Base-by-base conservation (phyloP, 1,140 invertebrate genomes). In the Drosophila nasuta region DNA sequence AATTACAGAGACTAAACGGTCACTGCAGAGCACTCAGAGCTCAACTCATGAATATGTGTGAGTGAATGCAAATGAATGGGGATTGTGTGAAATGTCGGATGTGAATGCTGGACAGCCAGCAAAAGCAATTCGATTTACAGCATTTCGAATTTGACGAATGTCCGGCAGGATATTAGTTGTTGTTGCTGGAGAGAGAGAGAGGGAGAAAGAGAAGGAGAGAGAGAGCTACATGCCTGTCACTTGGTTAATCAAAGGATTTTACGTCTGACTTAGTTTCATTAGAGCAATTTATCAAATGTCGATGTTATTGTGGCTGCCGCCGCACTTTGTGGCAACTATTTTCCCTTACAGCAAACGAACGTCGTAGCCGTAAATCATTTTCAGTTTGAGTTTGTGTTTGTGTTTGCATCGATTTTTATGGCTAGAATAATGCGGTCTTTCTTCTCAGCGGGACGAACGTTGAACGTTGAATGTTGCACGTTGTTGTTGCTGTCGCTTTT, bases 211-310 rank as follows among this genome's bases (percentile, higher is more conserved):
- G 20, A 20, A 20, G 20, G 3, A 3, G 20, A 20, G 20, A 20
- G 20, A 4, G 20, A 25, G 20, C 20, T 3, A 25, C 20, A 25
- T 25, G 49, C 35, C 59, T 71, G 77, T 62, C 66, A 66, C 25
- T 48, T 76, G 71, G 70, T 72, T 82, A 91, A 88, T 91, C 87
- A 91, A 82, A 79, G 71, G 78, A 85, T 91, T 91, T 91, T 64
- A 87, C 81, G 86, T 78, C 66, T 85, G 88, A 85, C 81, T 91
- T 81, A 65, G 59, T 72, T 60, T 70, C 74, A 77, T 88, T 91
- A 91, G 77, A 75, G 81, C 83, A 87, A 91, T 91, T 86, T 81
- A 81, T 79, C 70, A 78, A 85, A 69, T 66, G 65, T 52, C 70
- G 41, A 48, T 49, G 62, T 65, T 63, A 38, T 63, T 64, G 48